Conservation (phyloP, 2,888 invertebrate species). For the Aethes cnicana region DNA sequence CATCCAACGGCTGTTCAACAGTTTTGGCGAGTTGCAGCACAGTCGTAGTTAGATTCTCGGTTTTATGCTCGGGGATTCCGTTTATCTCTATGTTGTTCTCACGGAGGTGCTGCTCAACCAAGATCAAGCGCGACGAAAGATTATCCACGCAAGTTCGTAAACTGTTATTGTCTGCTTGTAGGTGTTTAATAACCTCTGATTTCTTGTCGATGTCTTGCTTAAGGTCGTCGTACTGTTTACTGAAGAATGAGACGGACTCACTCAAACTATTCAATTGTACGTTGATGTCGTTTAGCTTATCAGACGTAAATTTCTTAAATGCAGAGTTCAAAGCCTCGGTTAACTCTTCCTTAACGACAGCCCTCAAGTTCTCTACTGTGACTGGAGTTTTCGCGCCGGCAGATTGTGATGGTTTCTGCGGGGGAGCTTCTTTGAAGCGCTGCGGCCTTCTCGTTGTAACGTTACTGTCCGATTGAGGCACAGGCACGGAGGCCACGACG, state of each 20-base stretch:
- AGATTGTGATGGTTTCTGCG: too few relatives aligned
- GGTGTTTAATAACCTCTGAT: constrained; percentile 22
- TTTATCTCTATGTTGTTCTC: constrained; percentile 36
- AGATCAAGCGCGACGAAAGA: constrained; percentile 27
- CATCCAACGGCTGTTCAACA: constrained; percentile 22
- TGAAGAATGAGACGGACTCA: constrained; percentile 20
- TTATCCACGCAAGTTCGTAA: constrained; percentile 28
- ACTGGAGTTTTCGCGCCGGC: too few relatives aligned
- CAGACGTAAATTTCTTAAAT: constrained; percentile 6
- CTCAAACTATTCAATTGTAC: constrained; percentile 15
- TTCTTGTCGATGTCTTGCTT: constrained; percentile 27
- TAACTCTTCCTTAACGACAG: too few relatives aligned
- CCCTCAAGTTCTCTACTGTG: too few relatives aligned
- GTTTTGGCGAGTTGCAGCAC: constrained; percentile 24
- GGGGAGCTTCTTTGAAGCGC: too few relatives aligned
- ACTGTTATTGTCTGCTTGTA: constrained; percentile 30
- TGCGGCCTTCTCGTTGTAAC: too few relatives aligned
- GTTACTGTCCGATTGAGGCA: too few relatives aligned
- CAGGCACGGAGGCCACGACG: too few relatives aligned
- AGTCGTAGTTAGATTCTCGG: constrained; percentile 30
- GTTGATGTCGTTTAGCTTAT: constrained; percentile 13
- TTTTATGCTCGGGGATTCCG: constrained; percentile 35
- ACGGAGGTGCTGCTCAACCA: constrained; percentile 34
- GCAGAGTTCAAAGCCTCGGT: too few relatives aligned
- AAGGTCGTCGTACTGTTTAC: constrained; percentile 26